Base-by-base conservation (phyloP, 1,140 invertebrate genomes). In the Grapholita molesta region DNA sequence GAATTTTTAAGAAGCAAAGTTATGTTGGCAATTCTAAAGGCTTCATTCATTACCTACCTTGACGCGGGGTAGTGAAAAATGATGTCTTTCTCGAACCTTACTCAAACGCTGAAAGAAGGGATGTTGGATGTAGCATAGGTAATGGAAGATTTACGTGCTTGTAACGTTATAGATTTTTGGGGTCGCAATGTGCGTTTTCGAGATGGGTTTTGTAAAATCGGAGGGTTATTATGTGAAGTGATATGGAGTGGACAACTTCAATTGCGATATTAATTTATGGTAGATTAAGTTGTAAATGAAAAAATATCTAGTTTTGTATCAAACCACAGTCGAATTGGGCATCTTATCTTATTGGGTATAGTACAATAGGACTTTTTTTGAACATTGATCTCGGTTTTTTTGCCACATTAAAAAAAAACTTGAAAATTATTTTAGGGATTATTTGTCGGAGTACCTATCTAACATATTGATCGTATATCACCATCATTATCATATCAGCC, bases 31-130 rank as follows among this genome's bases (percentile, higher is more conserved):
- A 38, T 52, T n/a, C 67, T 48, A 71, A 70, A 38, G 66, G 68
- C 53, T 69, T 28, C 73, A 70, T 70, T 74, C 69, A 70, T 74
- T 74, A 74, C 52, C 32, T 57, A 25, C n/a, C 38, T 38, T 69
- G 69, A 69, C 67, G 66, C 32, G 12, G 70, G 67, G 67, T 65
- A 68, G 61, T 77, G 75, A 77, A 77, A 77, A 77, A 77, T 77
- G 72, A 77, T 74, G 75, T 71, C 70, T 71, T 61, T 61, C 35
- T 71, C 38, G 35, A 61, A 71, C 69, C 70, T 61, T 28, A 65
- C 70, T 71, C 65, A 70, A 66, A 57, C 18, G 65, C 61, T 73
- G 69, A 71, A 72, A 68, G 71, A 38, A 64, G 15, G 55, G 61
- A 33, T 64, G 65, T 55, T 38, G 42, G 70, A 64, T 68, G 42